These are phyloP conservation scores for Anarhynchus alexandrinus DNA, from an alignment of 2,113 vertebrate species.

Conservation along the genomic window DNA sequence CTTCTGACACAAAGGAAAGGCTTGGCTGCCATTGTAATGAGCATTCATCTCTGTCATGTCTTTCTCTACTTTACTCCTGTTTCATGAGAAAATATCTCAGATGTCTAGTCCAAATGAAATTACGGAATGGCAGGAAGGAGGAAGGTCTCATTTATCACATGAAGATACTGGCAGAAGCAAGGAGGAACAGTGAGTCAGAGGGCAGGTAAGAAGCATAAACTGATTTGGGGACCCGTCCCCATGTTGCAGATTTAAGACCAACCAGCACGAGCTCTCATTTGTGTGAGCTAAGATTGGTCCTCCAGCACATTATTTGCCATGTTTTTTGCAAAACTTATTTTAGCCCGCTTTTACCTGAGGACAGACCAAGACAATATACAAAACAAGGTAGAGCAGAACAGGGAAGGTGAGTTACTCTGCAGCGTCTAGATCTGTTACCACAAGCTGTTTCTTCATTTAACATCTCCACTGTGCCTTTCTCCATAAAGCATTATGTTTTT, in stretches of 20 bases:
- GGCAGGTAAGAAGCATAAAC: not conserved
- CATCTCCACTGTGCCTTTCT: conserved; percentile 23
- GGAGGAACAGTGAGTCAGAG: not conserved
- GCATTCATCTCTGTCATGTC: conserved; percentile 7
- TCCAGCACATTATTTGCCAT: not conserved
- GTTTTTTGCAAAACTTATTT: not conserved
- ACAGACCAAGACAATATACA: not conserved
- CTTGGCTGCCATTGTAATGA: not conserved
- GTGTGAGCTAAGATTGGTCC: not conserved
- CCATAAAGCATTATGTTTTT: conserved; percentile 8
- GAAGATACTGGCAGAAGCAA: not conserved
- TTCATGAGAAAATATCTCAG: not conserved
- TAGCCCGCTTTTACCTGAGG: not conserved
- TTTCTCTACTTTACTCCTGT: not conserved
- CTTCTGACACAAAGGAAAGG: not conserved
- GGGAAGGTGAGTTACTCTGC: not conserved
- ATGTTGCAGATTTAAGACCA: not conserved
- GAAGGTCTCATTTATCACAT: conserved; percentile 14
- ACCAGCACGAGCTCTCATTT: not conserved
- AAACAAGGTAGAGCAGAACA: not conserved
- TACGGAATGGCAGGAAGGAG: not conserved
- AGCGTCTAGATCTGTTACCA: not conserved
- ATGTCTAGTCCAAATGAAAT: not conserved
- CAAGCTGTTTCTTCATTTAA: conserved; percentile 14
- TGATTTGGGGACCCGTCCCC: not conserved